Evolutionary conservation across 2,797 vertebrate species (phyloP), one percentile per base, ranked within the genome.

Genomic region (Graptemys geographica): DNA sequence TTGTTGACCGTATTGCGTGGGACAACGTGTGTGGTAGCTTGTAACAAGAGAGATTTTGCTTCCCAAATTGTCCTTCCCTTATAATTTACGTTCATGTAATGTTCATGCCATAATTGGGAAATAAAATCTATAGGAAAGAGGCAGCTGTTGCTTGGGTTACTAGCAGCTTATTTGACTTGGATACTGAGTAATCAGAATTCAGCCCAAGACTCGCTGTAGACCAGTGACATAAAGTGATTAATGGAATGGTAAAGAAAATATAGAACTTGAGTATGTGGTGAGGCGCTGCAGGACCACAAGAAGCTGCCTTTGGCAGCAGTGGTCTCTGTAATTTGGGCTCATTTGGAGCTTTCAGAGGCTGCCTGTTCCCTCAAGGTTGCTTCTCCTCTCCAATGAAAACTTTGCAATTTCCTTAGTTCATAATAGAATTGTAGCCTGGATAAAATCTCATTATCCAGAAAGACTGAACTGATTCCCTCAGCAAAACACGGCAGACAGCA

Each of bases 291-390:
- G 1, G 21, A 8, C 56, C 87, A 2, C 59, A 15, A 10, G 90
- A 33, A 88, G 86, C 76, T 55, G 44, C 23, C 69, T 89, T 62
- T 37, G 52, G 79, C 79, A 57, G 37, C 31, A 27, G 41, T 0
- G 25, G 1, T 4, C 31, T n/a, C 84, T 88, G 28, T 52, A 2
- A 5, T 74, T 80, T 33, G 85, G 78, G 78, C 5, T 72, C 23
- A 33, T 0, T 0, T 4, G 23, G 31, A 1, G 18, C 59, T 81
- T 65, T n/a, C 1, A 1, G 41, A 15, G 27, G 0, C 21, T 44
- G 28, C 44, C 0, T 0, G 0, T 47, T 83, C 91, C 37, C 49
- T 59, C 33, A 2, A 8, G 93, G 79, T 27, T 21, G 88, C 0
- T 0, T 2, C 4, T 25, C 62, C 87, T 91, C 72, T 90, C 81